phyloP scores from a whole-genome alignment of 2,888 invertebrate species.

The Dione juno region DNA sequence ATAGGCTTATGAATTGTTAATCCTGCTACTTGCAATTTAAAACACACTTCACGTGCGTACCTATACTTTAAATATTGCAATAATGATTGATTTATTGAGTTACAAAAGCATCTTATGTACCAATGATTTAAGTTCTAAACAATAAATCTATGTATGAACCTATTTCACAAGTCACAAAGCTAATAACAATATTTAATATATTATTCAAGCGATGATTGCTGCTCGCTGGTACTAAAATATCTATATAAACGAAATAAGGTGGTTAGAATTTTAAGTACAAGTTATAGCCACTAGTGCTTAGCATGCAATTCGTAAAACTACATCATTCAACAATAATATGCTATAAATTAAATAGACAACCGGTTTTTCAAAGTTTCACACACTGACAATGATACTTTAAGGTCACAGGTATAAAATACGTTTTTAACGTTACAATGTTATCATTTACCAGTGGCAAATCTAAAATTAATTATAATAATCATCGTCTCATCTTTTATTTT shows the following conservation, averaged over 20 bases:
- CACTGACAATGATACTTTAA: conserved; percentile 10
- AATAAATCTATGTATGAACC: neutral
- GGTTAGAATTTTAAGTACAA: neutral
- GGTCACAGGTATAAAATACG: neutral
- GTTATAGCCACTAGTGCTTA: neutral
- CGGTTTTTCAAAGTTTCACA: conserved; percentile 5
- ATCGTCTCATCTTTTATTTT: too few relatives aligned
- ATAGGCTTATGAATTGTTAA: conserved; percentile 20
- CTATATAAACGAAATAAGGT: conserved; percentile 11
- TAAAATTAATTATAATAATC: neutral
- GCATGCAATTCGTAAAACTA: neutral
- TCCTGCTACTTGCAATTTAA: conserved; percentile 11
- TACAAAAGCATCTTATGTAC: neutral
- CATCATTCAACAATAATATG: neutral
- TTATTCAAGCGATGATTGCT: conserved; percentile 54
- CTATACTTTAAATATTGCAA: neutral
- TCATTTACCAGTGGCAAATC: neutral
- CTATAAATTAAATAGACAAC: conserved; percentile 6
- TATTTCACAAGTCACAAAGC: conserved; percentile 43
- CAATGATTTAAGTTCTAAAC: conserved; percentile 10
- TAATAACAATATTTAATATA: conserved; percentile 48
- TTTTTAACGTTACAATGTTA: neutral
- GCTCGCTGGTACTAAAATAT: conserved; percentile 49
- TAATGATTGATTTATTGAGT: neutral
- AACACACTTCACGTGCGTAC: neutral